Evolutionary conservation across 1,140 invertebrate genomes (phyloP).

Genomic region (Lethrus apterus): DNA sequence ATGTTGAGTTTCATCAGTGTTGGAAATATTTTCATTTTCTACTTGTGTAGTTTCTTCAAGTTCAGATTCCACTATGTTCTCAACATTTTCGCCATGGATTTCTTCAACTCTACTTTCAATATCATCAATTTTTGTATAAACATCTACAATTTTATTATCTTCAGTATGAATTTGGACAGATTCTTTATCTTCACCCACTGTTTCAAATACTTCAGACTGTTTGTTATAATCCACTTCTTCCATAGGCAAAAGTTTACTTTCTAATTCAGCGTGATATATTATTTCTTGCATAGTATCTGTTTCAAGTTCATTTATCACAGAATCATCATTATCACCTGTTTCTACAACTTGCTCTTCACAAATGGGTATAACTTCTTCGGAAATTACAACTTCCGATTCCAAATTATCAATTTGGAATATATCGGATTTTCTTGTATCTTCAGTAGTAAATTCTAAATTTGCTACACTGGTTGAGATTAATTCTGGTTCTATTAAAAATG

Average conservation of each 20-base stretch:
- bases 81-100: conserved; percentile 9
- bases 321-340: conserved; percentile 15
- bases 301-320: conserved; percentile 8
- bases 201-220: conserved; percentile 8
- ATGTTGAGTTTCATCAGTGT: too few species aligned
- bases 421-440: background rate
- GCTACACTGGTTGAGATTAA: conserved; percentile 1
- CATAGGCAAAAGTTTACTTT: conserved; percentile 2
- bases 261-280: conserved; percentile 6
- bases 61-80: conserved; percentile 3
- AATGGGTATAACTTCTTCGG: conserved; percentile 18
- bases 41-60: background rate
- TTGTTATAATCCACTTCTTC: background rate
- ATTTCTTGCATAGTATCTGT: conserved; percentile 10
- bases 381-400: conserved; percentile 14
- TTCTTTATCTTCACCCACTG: conserved; percentile 14
- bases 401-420: conserved; percentile 5
- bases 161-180: background rate
- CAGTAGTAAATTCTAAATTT: background rate
- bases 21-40: too few species aligned
- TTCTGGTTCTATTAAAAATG: background rate
- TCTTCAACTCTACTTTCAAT: conserved; percentile 4
- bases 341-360: conserved; percentile 12
- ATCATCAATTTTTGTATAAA: conserved; percentile 5
- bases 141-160: conserved; percentile 17